Base-by-base conservation (phyloP, 2,797 vertebrate species). In the Xenopus petersii region DNA sequence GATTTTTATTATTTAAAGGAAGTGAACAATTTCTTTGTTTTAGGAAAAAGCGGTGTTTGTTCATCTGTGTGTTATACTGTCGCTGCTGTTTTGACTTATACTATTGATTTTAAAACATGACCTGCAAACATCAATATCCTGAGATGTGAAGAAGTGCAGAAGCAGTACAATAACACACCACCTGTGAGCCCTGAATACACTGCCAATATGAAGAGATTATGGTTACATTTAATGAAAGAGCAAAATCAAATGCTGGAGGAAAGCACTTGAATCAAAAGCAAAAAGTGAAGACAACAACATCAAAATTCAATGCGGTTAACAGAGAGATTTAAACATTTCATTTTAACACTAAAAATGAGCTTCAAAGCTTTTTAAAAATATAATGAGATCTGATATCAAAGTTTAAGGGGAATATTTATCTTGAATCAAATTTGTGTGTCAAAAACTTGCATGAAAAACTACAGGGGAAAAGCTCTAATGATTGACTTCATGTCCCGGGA, bases 81-180 rank as follows among this genome's bases (percentile, higher is more conserved):
- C 71, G 71, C 64, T 64, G 60, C 71, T 64, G 64, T 47, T 75
- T 63, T 70, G 55, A 67, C 60, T 73, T 49, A 67, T 64, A 75
- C 11, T 73, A 84, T 74, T 70, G 75, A 87, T 81, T 74, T 30
- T 49, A 71, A 30, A 68, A 64, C 10, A 13, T 75, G 79, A 74
- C 81, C 79, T 80, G 79, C 54, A 86, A 83, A 85, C 78, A 84
- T 75, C 84, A 84, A 76, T 82, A 83, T 81, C 81, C 83, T 55
- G 81, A 80, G 80, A 56, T 73, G 67, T 13, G 12, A 64, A 71
- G 72, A 75, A 75, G 67, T 59, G 1, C 46, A 81, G 71, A 80
- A 75, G 79, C 70, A 71, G 65, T 64, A 26, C 9, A 58, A 24
- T 9, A 69, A 75, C 73, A 73, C 33, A 13, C 10, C 70, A 65